Conservation (phyloP, 1,140 invertebrate species). For the Zophobas morio region DNA sequence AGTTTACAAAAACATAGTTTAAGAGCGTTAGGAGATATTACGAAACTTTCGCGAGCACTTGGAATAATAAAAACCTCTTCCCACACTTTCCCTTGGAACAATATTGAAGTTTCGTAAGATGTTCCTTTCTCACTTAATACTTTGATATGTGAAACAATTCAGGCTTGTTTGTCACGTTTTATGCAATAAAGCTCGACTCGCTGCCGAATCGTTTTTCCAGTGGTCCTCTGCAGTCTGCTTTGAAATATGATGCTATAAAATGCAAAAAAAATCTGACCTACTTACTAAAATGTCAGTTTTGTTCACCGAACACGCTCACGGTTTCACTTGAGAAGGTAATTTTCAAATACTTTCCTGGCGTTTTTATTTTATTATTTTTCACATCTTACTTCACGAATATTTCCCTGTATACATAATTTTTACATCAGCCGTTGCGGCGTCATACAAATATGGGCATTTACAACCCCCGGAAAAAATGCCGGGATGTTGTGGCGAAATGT, state of each 20-base stretch:
- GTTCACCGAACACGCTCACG: constrained; percentile 24
- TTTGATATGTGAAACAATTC: constrained; percentile 33
- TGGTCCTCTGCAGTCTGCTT: constrained; percentile 26
- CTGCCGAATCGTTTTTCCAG: constrained; percentile 19
- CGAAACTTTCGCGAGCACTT: constrained; percentile 16
- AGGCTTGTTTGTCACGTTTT: constrained; percentile 41
- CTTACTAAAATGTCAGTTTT: constrained; percentile 30
- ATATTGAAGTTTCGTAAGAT: constrained; percentile 17
- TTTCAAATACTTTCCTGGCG: constrained; percentile 16
- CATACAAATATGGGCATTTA: not conserved
- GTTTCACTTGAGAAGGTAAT: constrained; percentile 22
- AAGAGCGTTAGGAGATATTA: constrained; percentile 12
- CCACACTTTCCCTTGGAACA: not conserved
- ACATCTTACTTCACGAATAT: not conserved
- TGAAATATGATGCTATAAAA: constrained; percentile 46
- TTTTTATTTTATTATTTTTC: constrained; percentile 32
- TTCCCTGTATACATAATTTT: constrained; percentile 19
- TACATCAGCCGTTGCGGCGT: constrained; percentile 10
- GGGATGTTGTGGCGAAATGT: not conserved
- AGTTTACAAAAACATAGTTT: not conserved
- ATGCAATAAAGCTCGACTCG: constrained; percentile 42
- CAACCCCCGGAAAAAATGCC: not conserved
- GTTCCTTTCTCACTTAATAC: constrained; percentile 26
- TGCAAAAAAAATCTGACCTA: constrained; percentile 45
- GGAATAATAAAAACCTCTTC: constrained; percentile 11